Evolutionary conservation across 2,113 vertebrate species (phyloP), one percentile per base, ranked within the genome.

Genomic region (Riparia riparia): DNA sequence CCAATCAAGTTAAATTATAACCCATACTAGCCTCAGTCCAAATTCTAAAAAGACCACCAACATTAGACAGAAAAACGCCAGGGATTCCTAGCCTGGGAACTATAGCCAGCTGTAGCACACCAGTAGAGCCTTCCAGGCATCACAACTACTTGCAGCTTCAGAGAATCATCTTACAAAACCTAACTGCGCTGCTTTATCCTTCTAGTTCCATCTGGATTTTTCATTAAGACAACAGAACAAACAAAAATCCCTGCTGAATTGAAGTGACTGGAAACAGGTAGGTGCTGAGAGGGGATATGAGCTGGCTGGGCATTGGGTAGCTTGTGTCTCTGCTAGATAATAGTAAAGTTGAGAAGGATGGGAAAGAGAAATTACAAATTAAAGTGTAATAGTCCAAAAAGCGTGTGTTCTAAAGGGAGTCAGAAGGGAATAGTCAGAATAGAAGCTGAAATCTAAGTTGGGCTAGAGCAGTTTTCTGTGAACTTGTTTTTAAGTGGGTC

Each of bases 1-100:
- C 93, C 93, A 93, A 78, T 78, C 56, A 47, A 78, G 86, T 97
- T 97, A 97, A 95, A 94, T 73, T 96, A 60, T 79, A 95, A 95
- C 77, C 73, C 25, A 24, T 60, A 39, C n/a, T 87, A 78, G n/a
- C 25, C n/a, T 84, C 83, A 79, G 63, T 82, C 31, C 77, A 93
- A 94, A 76, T 87, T 92, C 91, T 86, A 41, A 41, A 39, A 51
- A 50, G 66, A 80, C 37, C 29, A 82, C 24, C 32, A 82, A 32
- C 34, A 70, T 66, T 28, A 60, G 17, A 58, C 10, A 70, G 47
- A 76, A 73, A 74, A 72, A 63, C 7, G 0, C 56, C 76, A 44
- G 12, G 4, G 18, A 74, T 78, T 89, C 47, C 65, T 70, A 51
- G 63, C n/a, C 50, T 18, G 9, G 25, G 31, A 84, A 32, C 32